Evolutionary conservation across 2,888 invertebrate species (phyloP).

Genomic region (Epinotia ramella): DNA sequence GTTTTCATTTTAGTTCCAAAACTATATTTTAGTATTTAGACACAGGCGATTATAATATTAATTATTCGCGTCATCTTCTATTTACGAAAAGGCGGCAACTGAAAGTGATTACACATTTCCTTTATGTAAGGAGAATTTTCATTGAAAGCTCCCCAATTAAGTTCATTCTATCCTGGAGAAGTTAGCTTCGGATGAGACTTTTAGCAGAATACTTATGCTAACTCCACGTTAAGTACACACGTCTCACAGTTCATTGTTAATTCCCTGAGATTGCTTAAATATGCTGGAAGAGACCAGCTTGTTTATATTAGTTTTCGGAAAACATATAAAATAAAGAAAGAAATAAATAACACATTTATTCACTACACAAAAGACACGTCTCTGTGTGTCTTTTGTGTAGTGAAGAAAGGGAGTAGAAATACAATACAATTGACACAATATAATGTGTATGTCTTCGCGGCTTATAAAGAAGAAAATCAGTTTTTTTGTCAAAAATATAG

Average conservation of each 20-base stretch:
- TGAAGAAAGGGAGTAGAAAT: too few relatives aligned
- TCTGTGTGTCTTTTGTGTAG: too few relatives aligned
- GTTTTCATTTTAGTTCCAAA: too few relatives aligned
- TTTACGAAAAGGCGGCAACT: not conserved
- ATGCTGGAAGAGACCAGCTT: conserved; percentile 47
- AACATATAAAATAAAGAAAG: too few relatives aligned
- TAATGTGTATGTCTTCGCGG: too few relatives aligned
- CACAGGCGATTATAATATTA: too few relatives aligned
- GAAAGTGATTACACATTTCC: conserved; percentile 26
- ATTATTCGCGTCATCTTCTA: conserved; percentile 6
- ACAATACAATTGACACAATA: too few relatives aligned
- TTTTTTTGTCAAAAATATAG: too few relatives aligned
- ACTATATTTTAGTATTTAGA: too few relatives aligned
- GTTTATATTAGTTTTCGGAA: not conserved
- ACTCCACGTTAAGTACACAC: conserved; percentile 71
- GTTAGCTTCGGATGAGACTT: conserved; percentile 66
- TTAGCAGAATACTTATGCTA: conserved; percentile 72
- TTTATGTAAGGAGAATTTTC: conserved; percentile 34
- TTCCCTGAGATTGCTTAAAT: conserved; percentile 51
- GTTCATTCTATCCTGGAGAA: conserved; percentile 53
- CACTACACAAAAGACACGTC: too few relatives aligned
- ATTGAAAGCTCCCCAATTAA: conserved; percentile 58
- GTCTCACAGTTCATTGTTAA: conserved; percentile 70
- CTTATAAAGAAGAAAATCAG: too few relatives aligned
- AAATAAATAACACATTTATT: too few relatives aligned